Evolutionary conservation across 2,888 invertebrate genomes (phyloP), one percentile per base, ranked within the genome.

Genomic region (Mesorhabditis spiculigera): DNA sequence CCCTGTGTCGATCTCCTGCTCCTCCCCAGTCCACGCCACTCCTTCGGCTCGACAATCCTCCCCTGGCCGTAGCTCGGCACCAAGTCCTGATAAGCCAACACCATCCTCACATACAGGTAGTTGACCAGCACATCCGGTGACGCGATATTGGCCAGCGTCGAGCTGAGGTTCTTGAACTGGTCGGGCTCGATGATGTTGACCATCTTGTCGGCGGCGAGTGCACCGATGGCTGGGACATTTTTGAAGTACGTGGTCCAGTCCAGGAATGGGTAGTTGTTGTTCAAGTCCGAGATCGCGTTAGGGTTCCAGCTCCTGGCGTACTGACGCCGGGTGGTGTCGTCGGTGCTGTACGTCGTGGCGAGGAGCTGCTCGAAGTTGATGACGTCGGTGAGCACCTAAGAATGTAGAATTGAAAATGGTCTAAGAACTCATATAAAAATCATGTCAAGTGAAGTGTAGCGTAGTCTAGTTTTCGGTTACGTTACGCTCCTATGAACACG

Each of bases 91-190:
- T 73, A 77, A 45, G 71, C 75, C 42, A 78, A 74, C 16, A 80
- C 66, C 3, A 78, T 71, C 44, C 78, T 70, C 42, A 78, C 67
- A 68, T 71, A 78, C 41, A 80, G 74, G 10, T 77, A 72, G 65
- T 80, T 80, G 44, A 80, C 76, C 10, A 78, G 62, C 0, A 13
- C 41, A 4, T 67, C 45, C 4, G n/a, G 16, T 61, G 65, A 42
- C 41, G 68, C 44, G 43, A 16, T 43, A 5, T 10, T 68, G 5
- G 42, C 45, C 45, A 71, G 70, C 44, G 72, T 73, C 2, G 28
- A 41, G 63, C 68, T 72, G 44, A 72, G 28, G 10, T 62, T 50
- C 16, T 58, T 4, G n/a, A 62, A 68, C 70, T 68, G 70, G n/a
- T 65, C 63, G 41, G 41, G 16, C 58, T 50, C 58, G n/a, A 50